phyloP scores from a whole-genome alignment of 2,113 vertebrate species.

The Sardina pilchardus region DNA sequence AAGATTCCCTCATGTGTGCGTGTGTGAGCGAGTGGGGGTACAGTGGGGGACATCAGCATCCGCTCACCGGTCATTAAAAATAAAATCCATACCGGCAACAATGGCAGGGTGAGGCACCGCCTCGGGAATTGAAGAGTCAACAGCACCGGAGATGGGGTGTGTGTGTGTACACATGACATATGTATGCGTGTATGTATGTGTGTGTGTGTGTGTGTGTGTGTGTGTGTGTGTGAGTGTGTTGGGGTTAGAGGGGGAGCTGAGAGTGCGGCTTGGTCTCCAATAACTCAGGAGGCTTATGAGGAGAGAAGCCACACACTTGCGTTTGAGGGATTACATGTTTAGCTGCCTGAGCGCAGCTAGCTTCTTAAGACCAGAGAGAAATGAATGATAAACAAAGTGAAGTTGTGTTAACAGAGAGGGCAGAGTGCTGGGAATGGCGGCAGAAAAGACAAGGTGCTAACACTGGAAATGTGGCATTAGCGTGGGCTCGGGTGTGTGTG shows the following conservation, averaged over 20 bases:
- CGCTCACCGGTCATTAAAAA: not conserved
- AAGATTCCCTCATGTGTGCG: too few species aligned
- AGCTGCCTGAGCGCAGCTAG: slow-evolving; percentile 1
- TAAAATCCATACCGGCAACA: not conserved
- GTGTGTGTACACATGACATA: not conserved
- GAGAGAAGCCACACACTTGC: not conserved
- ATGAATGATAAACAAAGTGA: not conserved
- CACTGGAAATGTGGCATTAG: slow-evolving; percentile 2
- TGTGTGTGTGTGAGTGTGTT: not conserved
- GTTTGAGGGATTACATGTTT: slow-evolving; percentile 34
- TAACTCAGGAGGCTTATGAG: not conserved
- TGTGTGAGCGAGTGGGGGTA: too few species aligned
- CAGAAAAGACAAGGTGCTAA: slow-evolving; percentile 27
- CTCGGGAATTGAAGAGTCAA: not conserved
- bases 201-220: not conserved
- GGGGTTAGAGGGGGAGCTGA: not conserved
- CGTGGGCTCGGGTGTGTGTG: slow-evolving; percentile 12
- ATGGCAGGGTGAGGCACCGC: not conserved
- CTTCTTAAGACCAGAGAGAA: slow-evolving; percentile 3
- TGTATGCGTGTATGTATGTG: not conserved
- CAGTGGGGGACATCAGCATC: not conserved
- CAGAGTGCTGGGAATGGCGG: not conserved
- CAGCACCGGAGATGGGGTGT: not conserved
- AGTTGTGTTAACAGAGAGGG: not conserved
- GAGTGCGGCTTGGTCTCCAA: not conserved